Evolutionary conservation across 2,797 vertebrate genomes (phyloP).

Genomic region (Sardinella longiceps): DNA sequence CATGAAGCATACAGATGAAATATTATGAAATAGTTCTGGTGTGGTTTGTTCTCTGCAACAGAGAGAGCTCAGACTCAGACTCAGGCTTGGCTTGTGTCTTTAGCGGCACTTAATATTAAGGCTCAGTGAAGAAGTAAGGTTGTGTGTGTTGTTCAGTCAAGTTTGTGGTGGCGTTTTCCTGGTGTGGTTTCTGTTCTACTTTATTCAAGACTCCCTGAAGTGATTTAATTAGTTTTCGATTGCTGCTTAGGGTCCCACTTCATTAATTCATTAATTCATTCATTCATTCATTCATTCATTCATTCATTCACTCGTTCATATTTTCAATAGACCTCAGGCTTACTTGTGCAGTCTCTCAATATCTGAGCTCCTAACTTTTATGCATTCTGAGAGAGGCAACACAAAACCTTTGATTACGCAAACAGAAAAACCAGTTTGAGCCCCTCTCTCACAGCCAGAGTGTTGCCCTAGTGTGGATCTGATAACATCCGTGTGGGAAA

Average conservation of each 20-base stretch:
- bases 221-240: too few relatives aligned
- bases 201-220: background rate
- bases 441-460: background rate
- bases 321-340: background rate
- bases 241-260: background rate
- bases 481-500: background rate
- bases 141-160: background rate
- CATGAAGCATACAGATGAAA: background rate
- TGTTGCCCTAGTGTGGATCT: background rate
- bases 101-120: too few relatives aligned
- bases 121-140: too few relatives aligned
- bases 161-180: background rate
- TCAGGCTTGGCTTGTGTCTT: background rate
- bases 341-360: background rate
- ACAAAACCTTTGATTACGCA: slow-evolving; percentile 7
- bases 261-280: too few relatives aligned
- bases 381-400: background rate
- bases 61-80: too few relatives aligned
- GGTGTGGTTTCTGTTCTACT: background rate
- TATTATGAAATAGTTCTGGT: background rate
- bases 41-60: background rate
- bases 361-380: background rate
- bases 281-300: background rate
- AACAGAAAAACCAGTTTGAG: background rate
- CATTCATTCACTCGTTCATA: background rate